A percentile compares a stretch with the other conserved stretches of the same genome.
phyloP scores from a whole-genome alignment of 1,140 invertebrate genomes.

The Melanaphis sacchari region DNA sequence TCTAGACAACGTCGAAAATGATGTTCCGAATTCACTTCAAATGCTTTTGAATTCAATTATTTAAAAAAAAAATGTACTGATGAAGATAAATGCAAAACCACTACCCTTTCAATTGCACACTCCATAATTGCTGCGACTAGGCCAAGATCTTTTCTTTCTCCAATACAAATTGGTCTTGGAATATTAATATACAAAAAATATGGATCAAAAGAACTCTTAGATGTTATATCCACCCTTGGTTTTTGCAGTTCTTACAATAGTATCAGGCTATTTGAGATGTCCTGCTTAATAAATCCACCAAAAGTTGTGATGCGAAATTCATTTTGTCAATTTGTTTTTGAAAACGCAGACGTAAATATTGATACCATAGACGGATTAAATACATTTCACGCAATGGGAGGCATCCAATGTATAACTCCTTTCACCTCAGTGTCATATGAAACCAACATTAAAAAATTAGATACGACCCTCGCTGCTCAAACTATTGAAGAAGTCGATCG shows the following conservation, averaged over 20 bases:
- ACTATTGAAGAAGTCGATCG: neutral
- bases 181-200: slow-evolving; percentile 60
- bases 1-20: neutral
- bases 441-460: neutral
- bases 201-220: slow-evolving; percentile 60
- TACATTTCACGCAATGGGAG: slow-evolving; percentile 62
- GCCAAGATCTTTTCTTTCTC: slow-evolving; percentile 61
- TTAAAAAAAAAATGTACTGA: neutral
- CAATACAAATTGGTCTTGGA: slow-evolving; percentile 59
- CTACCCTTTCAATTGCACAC: slow-evolving; percentile 59
- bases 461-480: neutral
- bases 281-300: slow-evolving; percentile 59
- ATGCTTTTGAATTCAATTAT: neutral
- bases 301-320: slow-evolving; percentile 53
- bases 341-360: slow-evolving; percentile 62
- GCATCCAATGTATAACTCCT: slow-evolving; percentile 59
- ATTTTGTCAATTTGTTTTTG: slow-evolving; percentile 61
- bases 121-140: slow-evolving; percentile 60
- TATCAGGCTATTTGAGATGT: slow-evolving; percentile 12
- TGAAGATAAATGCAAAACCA: slow-evolving; percentile 48
- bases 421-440: neutral
- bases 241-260: slow-evolving; percentile 55
- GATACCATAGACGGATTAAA: slow-evolving; percentile 61
- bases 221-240: slow-evolving; percentile 60
- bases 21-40: slow-evolving; percentile 1